Conservation (phyloP, 2,113 vertebrate species). For the Solenodon paradoxus region DNA sequence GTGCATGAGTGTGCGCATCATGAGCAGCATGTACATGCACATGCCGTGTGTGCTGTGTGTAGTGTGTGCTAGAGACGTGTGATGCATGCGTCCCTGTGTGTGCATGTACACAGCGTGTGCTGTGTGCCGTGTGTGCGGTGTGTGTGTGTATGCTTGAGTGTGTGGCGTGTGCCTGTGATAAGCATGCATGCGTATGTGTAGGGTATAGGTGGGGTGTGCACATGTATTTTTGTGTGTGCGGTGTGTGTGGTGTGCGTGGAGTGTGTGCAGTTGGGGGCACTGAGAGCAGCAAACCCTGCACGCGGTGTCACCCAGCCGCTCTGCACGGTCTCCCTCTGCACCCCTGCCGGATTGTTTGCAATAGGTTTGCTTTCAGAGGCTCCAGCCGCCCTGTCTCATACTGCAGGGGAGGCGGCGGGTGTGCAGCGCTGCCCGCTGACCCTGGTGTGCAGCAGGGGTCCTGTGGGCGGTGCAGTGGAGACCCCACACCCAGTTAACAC, state of each 20-base stretch:
- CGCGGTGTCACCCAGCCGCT: too few species aligned
- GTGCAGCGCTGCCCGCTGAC: too few species aligned
- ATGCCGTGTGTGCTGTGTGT: not conserved
- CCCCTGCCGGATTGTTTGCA: accelerated
- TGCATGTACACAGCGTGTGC: not conserved
- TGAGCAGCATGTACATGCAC: too few species aligned
- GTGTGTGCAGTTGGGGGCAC: not conserved
- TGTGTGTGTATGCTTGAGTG: not conserved
- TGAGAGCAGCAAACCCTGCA: not conserved
- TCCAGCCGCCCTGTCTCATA: accelerated
- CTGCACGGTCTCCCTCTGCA: not conserved
- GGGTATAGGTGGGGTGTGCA: too few species aligned
- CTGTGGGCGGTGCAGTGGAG: accelerated
- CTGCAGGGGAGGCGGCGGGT: not conserved
- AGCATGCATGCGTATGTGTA: not conserved
- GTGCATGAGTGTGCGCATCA: not conserved
- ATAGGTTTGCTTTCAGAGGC: not conserved
- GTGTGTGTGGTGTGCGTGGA: not conserved
- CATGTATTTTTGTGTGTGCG: not conserved
- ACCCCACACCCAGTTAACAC: conserved; percentile 30
- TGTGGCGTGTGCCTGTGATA: not conserved
- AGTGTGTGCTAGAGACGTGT: not conserved
- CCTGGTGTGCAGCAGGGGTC: accelerated
- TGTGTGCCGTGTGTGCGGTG: not conserved
- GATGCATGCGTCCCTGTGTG: not conserved